phyloP scores from a whole-genome alignment of 2,888 invertebrate genomes.

The Diplazon laetatorius region DNA sequence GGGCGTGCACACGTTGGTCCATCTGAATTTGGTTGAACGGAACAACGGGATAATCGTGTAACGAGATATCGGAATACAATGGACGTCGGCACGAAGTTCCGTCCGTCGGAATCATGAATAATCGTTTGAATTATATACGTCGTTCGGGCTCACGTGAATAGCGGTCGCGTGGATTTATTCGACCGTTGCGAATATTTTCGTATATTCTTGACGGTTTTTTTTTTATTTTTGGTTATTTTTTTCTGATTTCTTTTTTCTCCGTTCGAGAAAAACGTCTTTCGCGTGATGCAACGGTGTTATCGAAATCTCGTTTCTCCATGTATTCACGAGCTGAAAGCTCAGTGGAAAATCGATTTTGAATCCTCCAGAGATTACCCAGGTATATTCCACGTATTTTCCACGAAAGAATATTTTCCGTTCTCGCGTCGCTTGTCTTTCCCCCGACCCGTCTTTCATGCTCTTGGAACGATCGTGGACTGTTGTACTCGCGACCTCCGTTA shows the following conservation, averaged over 20 bases:
- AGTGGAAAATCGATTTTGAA: conserved; percentile 5
- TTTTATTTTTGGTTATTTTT: no score
- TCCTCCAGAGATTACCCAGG: not conserved
- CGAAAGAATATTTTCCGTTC: not conserved
- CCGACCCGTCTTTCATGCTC: not conserved
- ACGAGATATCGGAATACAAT: not conserved
- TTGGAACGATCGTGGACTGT: not conserved
- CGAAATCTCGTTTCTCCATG: not conserved
- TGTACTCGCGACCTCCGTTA: conserved; percentile 23
- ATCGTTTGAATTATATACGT: not conserved
- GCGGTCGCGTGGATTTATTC: not conserved
- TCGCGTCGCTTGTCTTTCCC: not conserved
- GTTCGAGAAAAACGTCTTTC: not conserved
- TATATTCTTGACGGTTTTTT: no score
- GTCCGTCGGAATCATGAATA: not conserved
- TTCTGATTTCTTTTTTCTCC: not conserved
- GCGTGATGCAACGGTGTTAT: not conserved
- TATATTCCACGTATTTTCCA: not conserved
- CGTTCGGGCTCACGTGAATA: not conserved
- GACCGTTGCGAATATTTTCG: not conserved
- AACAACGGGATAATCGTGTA: no score
- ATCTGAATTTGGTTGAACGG: no score
- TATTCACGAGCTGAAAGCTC: not conserved
- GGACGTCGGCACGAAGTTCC: not conserved
- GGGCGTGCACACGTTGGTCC: no score